These are phyloP conservation scores for Drosophila mimica DNA, from an alignment of 2,888 invertebrate species.

Conservation along the genomic window DNA sequence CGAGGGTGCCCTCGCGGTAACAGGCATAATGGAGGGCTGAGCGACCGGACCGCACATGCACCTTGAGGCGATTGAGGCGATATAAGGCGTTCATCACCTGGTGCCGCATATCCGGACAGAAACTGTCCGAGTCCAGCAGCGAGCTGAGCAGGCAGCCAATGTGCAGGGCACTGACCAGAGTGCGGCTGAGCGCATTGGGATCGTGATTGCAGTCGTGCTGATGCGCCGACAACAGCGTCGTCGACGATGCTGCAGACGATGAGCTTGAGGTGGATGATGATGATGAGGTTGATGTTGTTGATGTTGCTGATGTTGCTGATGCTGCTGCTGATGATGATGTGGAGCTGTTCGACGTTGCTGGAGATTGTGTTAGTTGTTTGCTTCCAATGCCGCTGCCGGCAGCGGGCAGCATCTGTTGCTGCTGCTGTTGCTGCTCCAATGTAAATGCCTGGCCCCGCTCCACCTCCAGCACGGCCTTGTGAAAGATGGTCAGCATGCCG, in stretches of 20 bases:
- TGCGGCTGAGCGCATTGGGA: conserved; percentile 90
- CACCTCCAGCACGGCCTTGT: conserved; percentile 92
- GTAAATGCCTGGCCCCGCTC: conserved; percentile 85
- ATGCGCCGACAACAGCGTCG: conserved; percentile 63
- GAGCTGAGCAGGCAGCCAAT: conserved; percentile 91
- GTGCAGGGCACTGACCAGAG: conserved; percentile 94
- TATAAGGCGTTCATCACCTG: conserved; percentile 91
- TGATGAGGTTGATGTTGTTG: conserved; percentile 21
- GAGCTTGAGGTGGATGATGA: conserved; percentile 18
- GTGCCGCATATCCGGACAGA: conserved; percentile 86
- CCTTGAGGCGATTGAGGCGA: conserved; percentile 90
- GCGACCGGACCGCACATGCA: conserved; percentile 88
- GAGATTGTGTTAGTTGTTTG: conserved; percentile 51
- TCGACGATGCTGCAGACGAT: conserved; percentile 50
- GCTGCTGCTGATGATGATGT: conserved; percentile 41
- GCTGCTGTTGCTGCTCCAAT: conserved; percentile 66
- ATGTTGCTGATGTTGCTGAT: conserved; percentile 1
- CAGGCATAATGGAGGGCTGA: conserved; percentile 93
- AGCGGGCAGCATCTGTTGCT: conserved; percentile 53
- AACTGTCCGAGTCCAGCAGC: conserved; percentile 87
- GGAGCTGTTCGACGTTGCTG: conserved; percentile 43
- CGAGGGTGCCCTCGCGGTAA: conserved; percentile 90
- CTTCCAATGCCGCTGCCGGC: conserved; percentile 22
- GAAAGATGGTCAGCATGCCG: conserved; percentile 93
- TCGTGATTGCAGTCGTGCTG: conserved; percentile 89